Evolutionary conservation across 2,888 invertebrate genomes (phyloP).

Genomic region (Amiota minor): DNA sequence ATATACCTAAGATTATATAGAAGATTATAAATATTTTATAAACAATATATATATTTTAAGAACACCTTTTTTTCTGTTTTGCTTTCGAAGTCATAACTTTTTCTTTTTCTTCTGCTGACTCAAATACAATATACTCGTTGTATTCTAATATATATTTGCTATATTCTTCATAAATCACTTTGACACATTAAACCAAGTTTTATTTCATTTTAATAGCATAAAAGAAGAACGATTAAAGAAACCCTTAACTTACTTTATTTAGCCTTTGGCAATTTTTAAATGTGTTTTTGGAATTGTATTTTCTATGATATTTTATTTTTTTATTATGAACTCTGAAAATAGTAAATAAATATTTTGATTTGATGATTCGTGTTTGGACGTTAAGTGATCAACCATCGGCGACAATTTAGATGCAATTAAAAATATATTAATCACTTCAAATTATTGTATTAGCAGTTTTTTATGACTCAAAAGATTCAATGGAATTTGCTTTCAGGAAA

Average conservation of each 20-base stretch:
- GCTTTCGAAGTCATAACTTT: neutral
- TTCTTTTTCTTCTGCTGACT: neutral
- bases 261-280: neutral
- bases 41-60: too few relatives aligned
- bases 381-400: neutral
- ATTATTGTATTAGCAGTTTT: too few relatives aligned
- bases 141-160: neutral
- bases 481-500: too few relatives aligned
- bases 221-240: neutral
- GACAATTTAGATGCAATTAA: constrained; percentile 24
- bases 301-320: neutral
- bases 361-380: neutral
- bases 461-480: too few relatives aligned
- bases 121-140: neutral
- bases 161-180: constrained; percentile 16
- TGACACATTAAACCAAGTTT: constrained; percentile 14
- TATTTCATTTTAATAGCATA: neutral
- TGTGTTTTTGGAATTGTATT: too few relatives aligned
- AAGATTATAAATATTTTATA: constrained; percentile 5
- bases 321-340: neutral
- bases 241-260: neutral
- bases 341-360: neutral
- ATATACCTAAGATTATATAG: constrained; percentile 4
- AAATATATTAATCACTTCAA: constrained; percentile 17
- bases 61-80: constrained; percentile 5